A percentile compares a stretch with the other conserved stretches of the same genome.
Evolutionary conservation across 2,797 vertebrate genomes (phyloP).

Genomic region (Rachycentron canadum): DNA sequence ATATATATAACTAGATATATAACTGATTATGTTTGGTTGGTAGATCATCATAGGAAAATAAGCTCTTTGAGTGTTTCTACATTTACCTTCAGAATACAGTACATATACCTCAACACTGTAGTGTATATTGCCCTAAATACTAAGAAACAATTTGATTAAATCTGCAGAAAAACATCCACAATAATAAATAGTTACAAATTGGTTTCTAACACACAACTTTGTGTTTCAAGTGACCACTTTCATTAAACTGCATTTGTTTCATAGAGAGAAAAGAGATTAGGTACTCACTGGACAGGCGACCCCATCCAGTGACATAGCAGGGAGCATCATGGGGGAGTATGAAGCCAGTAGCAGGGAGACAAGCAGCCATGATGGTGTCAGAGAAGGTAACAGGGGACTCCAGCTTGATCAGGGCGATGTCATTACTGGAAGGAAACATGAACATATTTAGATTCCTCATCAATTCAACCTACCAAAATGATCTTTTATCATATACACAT

Average conservation of each 20-base stretch:
- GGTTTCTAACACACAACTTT: rapidly evolving
- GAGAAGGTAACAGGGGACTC: conserved; percentile 76
- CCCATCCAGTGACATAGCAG: conserved; percentile 91
- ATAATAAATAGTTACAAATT: background rate
- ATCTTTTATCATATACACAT: background rate
- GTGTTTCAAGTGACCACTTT: background rate
- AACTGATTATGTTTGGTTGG: background rate
- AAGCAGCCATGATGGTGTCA: conserved; percentile 84
- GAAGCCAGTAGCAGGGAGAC: conserved; percentile 81
- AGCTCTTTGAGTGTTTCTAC: background rate
- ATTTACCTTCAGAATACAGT: background rate
- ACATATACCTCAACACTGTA: background rate
- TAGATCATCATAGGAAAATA: background rate
- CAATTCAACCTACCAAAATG: background rate
- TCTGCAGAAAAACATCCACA: background rate
- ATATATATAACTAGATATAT: too few species aligned
- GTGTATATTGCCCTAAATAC: background rate
- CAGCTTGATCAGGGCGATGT: conserved; percentile 94
- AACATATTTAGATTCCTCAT: background rate
- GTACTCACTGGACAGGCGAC: conserved; percentile 86
- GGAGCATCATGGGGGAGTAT: conserved; percentile 79
- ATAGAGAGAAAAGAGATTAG: background rate
- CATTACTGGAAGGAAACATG: conserved; percentile 79
- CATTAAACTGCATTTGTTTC: background rate
- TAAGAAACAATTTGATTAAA: background rate